A percentile compares a stretch with the other conserved stretches of the same genome.
phyloP scores from a whole-genome alignment of 2,888 invertebrate species.

The Agrenia bidenticulata region DNA sequence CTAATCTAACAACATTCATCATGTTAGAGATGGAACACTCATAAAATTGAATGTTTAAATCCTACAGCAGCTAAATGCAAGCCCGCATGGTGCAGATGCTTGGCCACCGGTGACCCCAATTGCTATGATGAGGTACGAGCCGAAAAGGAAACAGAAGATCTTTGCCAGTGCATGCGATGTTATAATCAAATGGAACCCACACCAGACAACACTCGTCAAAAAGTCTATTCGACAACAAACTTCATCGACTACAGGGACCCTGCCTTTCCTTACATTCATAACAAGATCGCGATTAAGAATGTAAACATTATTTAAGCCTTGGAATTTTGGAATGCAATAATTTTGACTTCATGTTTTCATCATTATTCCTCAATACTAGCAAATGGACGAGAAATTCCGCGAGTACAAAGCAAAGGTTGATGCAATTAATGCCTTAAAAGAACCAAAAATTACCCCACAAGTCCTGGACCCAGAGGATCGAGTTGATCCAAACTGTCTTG shows the following conservation, averaged over 20 bases:
- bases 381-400: constrained; percentile 26
- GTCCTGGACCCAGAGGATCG: constrained; percentile 22
- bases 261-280: constrained; percentile 42
- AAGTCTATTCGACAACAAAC: constrained; percentile 40
- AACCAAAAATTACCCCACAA: constrained; percentile 33
- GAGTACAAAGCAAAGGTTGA: constrained; percentile 47
- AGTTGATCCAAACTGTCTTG: constrained; percentile 36
- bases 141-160: constrained; percentile 34
- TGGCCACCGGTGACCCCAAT: constrained; percentile 48
- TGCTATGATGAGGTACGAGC: constrained; percentile 41
- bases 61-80: constrained; percentile 28
- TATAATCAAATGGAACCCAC: constrained; percentile 36
- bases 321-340: too few species aligned
- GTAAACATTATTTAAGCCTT: too few species aligned
- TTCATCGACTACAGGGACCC: constrained; percentile 46
- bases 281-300: constrained; percentile 29
- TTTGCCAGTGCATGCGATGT: constrained; percentile 38
- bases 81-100: constrained; percentile 46
- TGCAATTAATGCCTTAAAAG: constrained; percentile 41
- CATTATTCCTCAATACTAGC: background rate
- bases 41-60: too few species aligned
- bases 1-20: too few species aligned
- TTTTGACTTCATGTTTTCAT: background rate
- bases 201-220: constrained; percentile 25
- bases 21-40: constrained; percentile 1